phyloP scores from a whole-genome alignment of 2,888 invertebrate genomes.

The Plagiodera versicolora region DNA sequence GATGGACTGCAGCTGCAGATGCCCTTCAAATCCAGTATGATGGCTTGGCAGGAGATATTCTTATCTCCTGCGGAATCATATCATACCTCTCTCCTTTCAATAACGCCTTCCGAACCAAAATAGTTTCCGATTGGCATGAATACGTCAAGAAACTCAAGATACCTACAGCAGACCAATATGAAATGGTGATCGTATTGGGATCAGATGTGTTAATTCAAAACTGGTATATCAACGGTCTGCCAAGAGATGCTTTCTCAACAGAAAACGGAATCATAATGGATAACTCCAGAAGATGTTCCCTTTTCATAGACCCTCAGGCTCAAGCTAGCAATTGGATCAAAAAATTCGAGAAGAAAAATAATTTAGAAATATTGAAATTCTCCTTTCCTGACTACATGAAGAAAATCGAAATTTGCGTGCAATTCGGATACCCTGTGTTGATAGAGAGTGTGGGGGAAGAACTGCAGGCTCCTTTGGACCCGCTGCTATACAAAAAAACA shows the following conservation, averaged over 20 bases:
- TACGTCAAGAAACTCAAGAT: constrained; percentile 66
- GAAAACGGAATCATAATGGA: constrained; percentile 86
- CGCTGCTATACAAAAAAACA: constrained; percentile 72
- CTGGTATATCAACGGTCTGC: constrained; percentile 82
- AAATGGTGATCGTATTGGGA: constrained; percentile 75
- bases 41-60: constrained; percentile 84
- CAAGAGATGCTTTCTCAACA: constrained; percentile 78
- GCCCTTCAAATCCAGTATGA: constrained; percentile 75
- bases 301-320: constrained; percentile 82
- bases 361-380: constrained; percentile 72
- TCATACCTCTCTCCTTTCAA: constrained; percentile 89
- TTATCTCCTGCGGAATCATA: constrained; percentile 85
- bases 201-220: constrained; percentile 84
- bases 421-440: constrained; percentile 75
- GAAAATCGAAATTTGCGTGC: constrained; percentile 72
- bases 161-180: constrained; percentile 75
- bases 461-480: constrained; percentile 77
- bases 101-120: constrained; percentile 63
- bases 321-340: constrained; percentile 87
- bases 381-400: constrained; percentile 76
- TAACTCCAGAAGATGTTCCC: constrained; percentile 75
- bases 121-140: constrained; percentile 73
- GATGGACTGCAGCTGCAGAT: constrained; percentile 81
- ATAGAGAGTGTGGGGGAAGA: constrained; percentile 79
- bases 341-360: constrained; percentile 75